Evolutionary conservation across 2,888 invertebrate genomes (phyloP), one percentile per base, ranked within the genome.

Genomic region (Tinea trinotella): DNA sequence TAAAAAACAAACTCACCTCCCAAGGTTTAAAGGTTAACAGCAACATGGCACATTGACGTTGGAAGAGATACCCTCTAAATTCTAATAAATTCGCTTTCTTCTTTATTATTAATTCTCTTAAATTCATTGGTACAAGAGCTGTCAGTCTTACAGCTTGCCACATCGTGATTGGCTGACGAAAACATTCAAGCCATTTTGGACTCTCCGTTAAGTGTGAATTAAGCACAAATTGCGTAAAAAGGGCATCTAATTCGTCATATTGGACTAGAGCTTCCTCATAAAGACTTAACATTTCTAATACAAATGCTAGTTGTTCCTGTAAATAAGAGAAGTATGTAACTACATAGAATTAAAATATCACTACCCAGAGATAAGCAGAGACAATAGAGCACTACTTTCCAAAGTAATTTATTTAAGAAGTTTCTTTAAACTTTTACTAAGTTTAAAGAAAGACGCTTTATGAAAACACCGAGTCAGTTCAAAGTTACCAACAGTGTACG

Each of bases 181-280:
- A 96, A 34, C 91, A 90, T 56, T 88, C 88, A 60, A 98, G 82
- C 97, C 97, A 98, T 56, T 90, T 89, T 55, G 95, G 94, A 67
- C 92, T 91, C 66, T 95, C 96, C 57, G 95, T 93, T 59, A 94
- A 90, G 67, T 94, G 93, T n/a, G 96, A 94, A 82, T 97, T 97
- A 61, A 96, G 91, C 55, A 98, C 93, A 82, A 97, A 98, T 84
- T 98, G 98, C 1, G 97, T 96, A 76, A 98, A 97, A 62, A 98
- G 89, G 52, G 97, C 98, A 84, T 98, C 98, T 67, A 99, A 86
- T 81, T 98, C 98, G 73, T 98, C 98, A 74, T 98, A 99, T 70
- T 98, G 98, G 55, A 98, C 94, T 61, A 98, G 84, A 10, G 98
- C 96, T 82, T 98, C 98, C 61, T 97, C 96, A 68, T 94, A 92